These are phyloP conservation scores for Vanessa tameamea DNA, from an alignment of 1,140 invertebrate species.

Conservation along the genomic window DNA sequence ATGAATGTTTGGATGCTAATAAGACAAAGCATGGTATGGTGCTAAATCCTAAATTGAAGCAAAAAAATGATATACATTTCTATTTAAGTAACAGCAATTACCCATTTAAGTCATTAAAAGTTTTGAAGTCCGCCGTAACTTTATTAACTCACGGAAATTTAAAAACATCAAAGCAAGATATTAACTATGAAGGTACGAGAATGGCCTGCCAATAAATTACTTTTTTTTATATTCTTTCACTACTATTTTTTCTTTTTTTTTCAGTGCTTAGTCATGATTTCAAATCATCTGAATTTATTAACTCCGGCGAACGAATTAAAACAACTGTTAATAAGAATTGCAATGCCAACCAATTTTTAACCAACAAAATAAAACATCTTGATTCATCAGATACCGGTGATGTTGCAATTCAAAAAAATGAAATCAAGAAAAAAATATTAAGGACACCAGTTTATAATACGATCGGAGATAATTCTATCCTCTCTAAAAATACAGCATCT, in stretches of 20 bases:
- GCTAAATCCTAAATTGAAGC: background rate
- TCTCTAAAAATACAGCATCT: background rate
- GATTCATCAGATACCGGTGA: background rate
- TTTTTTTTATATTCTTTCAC: background rate
- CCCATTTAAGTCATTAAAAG: background rate
- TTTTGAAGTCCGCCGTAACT: background rate
- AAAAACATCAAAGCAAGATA: background rate
- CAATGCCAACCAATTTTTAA: background rate
- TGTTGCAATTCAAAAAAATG: background rate
- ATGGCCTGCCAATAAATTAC: background rate
- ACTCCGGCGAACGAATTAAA: background rate
- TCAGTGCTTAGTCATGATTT: background rate
- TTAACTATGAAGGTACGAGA: background rate
- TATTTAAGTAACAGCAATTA: background rate
- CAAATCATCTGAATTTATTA: background rate
- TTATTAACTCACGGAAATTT: background rate
- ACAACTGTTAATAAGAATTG: background rate
- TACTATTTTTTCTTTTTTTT: background rate
- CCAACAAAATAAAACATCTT: background rate
- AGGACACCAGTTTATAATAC: background rate
- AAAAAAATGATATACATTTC: background rate
- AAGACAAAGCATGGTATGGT: conserved; percentile 2
- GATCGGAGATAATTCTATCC: background rate
- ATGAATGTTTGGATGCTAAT: background rate
- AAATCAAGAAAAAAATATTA: background rate